phyloP scores from a whole-genome alignment of 2,113 vertebrate genomes.

The Syngnathus floridae region DNA sequence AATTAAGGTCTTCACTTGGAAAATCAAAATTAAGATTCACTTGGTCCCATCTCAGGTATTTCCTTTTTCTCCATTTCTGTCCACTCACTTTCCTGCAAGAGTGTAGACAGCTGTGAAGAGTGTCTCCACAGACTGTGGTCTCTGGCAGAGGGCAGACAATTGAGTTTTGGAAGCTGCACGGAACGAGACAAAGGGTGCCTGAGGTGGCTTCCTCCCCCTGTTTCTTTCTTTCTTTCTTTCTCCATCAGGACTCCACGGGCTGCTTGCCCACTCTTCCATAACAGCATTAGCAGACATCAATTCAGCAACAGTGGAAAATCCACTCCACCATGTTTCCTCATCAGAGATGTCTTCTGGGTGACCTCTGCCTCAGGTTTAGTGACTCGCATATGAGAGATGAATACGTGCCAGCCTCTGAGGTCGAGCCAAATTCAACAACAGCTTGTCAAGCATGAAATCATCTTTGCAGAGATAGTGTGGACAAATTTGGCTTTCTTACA shows the following conservation, averaged over 20 bases:
- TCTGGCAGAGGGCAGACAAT: constrained; percentile 49
- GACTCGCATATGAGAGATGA: constrained; percentile 60
- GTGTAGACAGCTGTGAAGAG: constrained; percentile 43
- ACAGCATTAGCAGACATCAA: constrained; percentile 58
- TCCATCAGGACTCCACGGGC: constrained; percentile 36
- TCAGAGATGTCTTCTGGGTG: constrained; percentile 54
- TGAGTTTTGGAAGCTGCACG: constrained; percentile 60
- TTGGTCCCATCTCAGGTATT: constrained; percentile 9
- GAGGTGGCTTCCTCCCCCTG: constrained; percentile 38
- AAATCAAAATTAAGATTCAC: background rate
- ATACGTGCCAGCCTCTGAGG: constrained; percentile 56
- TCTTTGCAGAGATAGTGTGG: constrained; percentile 56
- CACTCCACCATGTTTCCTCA: constrained; percentile 62
- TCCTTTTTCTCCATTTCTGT: constrained; percentile 11
- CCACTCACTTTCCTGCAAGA: constrained; percentile 16
- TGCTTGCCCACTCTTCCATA: constrained; percentile 44
- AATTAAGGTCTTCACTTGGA: background rate
- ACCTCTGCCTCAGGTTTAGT: constrained; percentile 56
- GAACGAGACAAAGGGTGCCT: constrained; percentile 53
- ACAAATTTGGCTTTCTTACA: constrained; percentile 55
- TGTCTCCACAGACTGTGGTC: constrained; percentile 48
- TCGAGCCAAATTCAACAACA: constrained; percentile 63
- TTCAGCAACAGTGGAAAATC: constrained; percentile 54
- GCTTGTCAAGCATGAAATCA: constrained; percentile 61
- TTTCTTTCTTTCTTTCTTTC: constrained; percentile 39